Evolutionary conservation across 2,888 invertebrate species (phyloP).

Genomic region (Graphium colonna): DNA sequence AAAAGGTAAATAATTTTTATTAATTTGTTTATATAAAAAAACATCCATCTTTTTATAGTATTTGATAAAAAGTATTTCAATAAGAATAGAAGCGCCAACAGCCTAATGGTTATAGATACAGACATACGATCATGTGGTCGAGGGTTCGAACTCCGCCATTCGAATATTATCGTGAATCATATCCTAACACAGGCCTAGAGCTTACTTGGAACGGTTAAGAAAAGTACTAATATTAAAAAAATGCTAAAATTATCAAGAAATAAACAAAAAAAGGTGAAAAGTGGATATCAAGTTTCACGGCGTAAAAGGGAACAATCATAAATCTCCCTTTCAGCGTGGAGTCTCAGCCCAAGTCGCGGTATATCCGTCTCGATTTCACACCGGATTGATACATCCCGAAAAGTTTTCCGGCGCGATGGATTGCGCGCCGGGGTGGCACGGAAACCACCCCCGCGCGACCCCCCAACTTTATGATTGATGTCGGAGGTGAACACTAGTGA

Average conservation of each 20-base stretch:
- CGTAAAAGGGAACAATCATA: too few species aligned
- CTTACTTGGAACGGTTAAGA: too few species aligned
- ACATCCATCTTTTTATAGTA: background rate
- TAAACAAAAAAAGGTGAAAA: too few species aligned
- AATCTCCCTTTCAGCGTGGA: too few species aligned
- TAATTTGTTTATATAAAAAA: background rate
- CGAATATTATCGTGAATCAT: too few species aligned
- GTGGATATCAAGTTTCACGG: too few species aligned
- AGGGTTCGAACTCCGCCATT: too few species aligned
- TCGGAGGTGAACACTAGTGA: slow-evolving; percentile 13
- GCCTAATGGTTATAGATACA: too few species aligned
- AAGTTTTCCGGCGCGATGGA: slow-evolving; percentile 3
- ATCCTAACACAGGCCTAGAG: too few species aligned
- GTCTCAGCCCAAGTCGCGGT: background rate
- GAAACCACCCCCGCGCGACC: background rate
- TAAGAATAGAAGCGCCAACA: background rate
- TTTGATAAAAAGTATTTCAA: background rate
- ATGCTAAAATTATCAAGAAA: background rate
- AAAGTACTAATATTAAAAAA: background rate
- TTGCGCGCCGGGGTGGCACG: background rate
- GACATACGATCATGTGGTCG: too few species aligned
- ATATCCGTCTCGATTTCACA: slow-evolving; percentile 10
- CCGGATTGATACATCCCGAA: slow-evolving; percentile 14
- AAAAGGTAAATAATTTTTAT: too few species aligned
- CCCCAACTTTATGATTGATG: slow-evolving; percentile 22